These are phyloP conservation scores for Sesia apiformis DNA, from an alignment of 2,888 invertebrate species.

Conservation along the genomic window DNA sequence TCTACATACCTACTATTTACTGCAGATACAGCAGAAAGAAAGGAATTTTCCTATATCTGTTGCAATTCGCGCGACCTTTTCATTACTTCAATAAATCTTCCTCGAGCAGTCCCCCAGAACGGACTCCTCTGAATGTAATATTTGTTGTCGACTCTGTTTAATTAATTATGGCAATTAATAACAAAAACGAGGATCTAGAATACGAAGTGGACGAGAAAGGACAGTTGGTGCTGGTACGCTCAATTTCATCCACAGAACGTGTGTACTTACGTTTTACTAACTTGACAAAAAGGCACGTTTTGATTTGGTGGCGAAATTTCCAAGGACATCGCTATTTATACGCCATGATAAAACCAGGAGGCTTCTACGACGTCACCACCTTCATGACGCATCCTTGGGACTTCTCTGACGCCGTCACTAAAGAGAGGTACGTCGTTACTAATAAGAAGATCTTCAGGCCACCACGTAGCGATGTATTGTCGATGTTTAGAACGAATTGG, in stretches of 20 bases:
- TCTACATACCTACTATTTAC: too few relatives aligned
- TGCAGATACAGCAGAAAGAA: too few relatives aligned
- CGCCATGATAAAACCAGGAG: slow-evolving; percentile 68
- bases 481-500: slow-evolving; percentile 52
- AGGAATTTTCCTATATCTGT: too few relatives aligned
- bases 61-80: too few relatives aligned
- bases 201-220: slow-evolving; percentile 50
- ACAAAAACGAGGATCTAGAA: slow-evolving; percentile 18
- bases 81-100: too few relatives aligned
- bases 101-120: too few relatives aligned
- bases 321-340: slow-evolving; percentile 77
- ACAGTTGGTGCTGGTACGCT: slow-evolving; percentile 38
- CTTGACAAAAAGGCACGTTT: slow-evolving; percentile 53
- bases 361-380: slow-evolving; percentile 80
- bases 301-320: slow-evolving; percentile 87
- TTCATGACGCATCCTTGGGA: slow-evolving; percentile 90
- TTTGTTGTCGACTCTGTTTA: too few relatives aligned
- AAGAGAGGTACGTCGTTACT: slow-evolving; percentile 77
- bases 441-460: slow-evolving; percentile 65
- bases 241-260: slow-evolving; percentile 31
- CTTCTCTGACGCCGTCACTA: slow-evolving; percentile 81
- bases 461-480: slow-evolving; percentile 35
- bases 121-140: too few relatives aligned
- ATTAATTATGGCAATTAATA: slow-evolving; percentile 17
- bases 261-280: slow-evolving; percentile 50